phyloP scores from a whole-genome alignment of 2,113 vertebrate genomes.

The Bambusicola thoracicus region DNA sequence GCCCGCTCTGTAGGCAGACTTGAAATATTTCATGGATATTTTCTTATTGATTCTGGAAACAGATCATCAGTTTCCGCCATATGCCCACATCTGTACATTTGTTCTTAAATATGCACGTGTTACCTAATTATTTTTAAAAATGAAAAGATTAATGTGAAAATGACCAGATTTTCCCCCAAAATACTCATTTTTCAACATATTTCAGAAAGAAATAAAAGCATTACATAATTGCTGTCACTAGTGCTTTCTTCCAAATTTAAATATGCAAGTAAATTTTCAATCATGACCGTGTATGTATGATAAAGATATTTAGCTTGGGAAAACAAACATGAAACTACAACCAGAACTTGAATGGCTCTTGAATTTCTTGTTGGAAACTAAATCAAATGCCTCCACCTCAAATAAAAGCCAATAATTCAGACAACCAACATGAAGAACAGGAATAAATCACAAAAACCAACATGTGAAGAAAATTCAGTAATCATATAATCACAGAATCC shows the following conservation, averaged over 20 bases:
- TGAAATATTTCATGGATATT: constrained; percentile 21
- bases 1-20: not conserved
- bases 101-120: not conserved
- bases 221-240: not conserved
- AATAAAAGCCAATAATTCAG: not conserved
- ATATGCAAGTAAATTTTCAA: not conserved
- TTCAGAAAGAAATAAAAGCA: not conserved
- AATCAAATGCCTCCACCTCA: not conserved
- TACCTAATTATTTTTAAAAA: not conserved
- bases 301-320: not conserved
- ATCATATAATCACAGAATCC: too few relatives aligned
- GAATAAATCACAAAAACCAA: not conserved
- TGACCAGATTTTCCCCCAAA: accelerated
- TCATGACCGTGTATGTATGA: not conserved
- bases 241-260: not conserved
- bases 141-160: not conserved
- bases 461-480: accelerated
- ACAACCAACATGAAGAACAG: not conserved
- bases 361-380: not conserved
- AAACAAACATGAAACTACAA: not conserved
- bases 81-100: not conserved
- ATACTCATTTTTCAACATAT: not conserved
- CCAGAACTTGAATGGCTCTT: not conserved
- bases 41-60: not conserved
- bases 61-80: not conserved